Evolutionary conservation across 2,113 vertebrate species (phyloP).

Genomic region (Festucalex cinctus): DNA sequence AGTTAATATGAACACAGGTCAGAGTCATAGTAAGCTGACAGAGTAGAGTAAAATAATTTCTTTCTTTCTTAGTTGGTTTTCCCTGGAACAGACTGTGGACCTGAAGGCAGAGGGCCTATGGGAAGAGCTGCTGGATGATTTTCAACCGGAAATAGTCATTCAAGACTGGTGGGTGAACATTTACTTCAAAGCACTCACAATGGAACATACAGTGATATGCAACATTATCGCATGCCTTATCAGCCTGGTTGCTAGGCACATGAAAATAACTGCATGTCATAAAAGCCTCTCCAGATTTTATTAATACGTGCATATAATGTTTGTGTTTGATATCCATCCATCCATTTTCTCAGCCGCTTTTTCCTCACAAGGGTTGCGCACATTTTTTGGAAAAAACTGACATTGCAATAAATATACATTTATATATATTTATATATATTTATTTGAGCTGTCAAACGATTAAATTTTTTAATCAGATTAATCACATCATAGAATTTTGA

Average conservation of each 20-base stretch:
- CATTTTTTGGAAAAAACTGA: too few species aligned
- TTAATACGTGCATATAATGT: background rate
- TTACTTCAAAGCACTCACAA: background rate
- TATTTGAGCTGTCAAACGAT: too few species aligned
- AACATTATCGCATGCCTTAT: slow-evolving; percentile 14
- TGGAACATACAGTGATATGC: background rate
- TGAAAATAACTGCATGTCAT: background rate
- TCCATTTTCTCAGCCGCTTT: too few species aligned
- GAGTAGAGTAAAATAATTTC: background rate
- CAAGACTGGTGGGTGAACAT: slow-evolving; percentile 78
- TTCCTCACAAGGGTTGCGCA: too few species aligned
- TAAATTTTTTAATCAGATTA: too few species aligned
- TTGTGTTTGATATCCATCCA: background rate
- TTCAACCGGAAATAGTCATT: slow-evolving; percentile 79
- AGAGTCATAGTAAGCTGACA: background rate
- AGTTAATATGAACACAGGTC: background rate
- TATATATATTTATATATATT: too few species aligned
- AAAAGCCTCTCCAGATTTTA: background rate
- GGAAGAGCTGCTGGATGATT: slow-evolving; percentile 78
- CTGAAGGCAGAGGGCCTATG: slow-evolving; percentile 81
- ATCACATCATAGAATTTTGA: too few species aligned
- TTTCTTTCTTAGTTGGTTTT: slow-evolving; percentile 76
- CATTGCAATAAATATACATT: too few species aligned
- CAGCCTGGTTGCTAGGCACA: background rate
- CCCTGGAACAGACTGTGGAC: slow-evolving; percentile 80